These are phyloP conservation scores for Dicycla oo DNA, from an alignment of 2,888 invertebrate species.

Conservation along the genomic window DNA sequence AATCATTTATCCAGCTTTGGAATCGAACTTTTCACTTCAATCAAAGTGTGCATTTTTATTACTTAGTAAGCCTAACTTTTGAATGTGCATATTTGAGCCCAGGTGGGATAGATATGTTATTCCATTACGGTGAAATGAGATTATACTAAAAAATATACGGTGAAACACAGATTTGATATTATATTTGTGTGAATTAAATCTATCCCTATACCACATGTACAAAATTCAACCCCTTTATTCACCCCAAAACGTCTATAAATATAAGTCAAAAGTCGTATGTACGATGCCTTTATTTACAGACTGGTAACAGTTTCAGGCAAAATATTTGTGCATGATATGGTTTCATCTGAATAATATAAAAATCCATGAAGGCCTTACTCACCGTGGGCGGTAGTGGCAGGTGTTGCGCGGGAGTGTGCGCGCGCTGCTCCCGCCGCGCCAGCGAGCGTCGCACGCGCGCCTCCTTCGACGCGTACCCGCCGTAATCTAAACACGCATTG, in stretches of 20 bases:
- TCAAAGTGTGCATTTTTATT: not conserved
- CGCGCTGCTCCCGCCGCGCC: conserved; percentile 83
- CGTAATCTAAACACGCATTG: conserved; percentile 79
- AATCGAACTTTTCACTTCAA: not conserved
- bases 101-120: not conserved
- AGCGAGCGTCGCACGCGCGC: conserved; percentile 82
- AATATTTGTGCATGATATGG: not conserved
- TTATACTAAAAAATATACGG: too few relatives aligned
- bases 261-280: conserved; percentile 18
- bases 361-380: conserved; percentile 59
- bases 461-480: conserved; percentile 86
- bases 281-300: not conserved
- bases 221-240: not conserved
- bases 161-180: too few relatives aligned
- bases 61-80: too few relatives aligned
- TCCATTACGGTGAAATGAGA: too few relatives aligned
- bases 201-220: not conserved
- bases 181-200: not conserved
- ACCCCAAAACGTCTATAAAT: conserved; percentile 2
- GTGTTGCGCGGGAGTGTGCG: conserved; percentile 80
- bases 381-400: conserved; percentile 85
- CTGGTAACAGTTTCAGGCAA: conserved; percentile 8
- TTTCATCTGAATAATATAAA: conserved; percentile 24
- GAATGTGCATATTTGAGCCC: not conserved
- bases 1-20: not conserved